Percentiles rank a stretch among this genome's conserved stretches.
Conservation (phyloP, 2,797 vertebrate species). For the Halcyon smyrnensis region DNA sequence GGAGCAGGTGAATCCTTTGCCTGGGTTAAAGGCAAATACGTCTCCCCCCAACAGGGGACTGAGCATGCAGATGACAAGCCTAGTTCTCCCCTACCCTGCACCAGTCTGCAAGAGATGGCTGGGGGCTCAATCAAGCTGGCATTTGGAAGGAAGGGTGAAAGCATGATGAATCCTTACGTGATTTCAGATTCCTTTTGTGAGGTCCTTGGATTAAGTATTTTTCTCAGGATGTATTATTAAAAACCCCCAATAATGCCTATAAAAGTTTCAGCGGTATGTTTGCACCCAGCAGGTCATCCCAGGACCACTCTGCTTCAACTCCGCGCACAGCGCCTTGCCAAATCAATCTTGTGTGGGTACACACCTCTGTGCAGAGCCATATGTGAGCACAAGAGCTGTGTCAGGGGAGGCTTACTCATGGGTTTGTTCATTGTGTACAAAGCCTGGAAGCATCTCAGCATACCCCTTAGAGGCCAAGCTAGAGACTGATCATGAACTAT, state of each 20-base stretch:
- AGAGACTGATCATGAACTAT: not conserved
- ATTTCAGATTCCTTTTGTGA: not conserved
- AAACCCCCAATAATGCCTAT: not conserved
- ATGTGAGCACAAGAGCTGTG: not conserved
- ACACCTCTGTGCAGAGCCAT: fast-evolving
- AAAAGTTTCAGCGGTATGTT: not conserved
- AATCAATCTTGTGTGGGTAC: fast-evolving
- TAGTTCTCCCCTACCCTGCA: not conserved
- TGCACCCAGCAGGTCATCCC: not conserved
- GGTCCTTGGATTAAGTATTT: not conserved
- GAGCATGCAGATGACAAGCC: not conserved
- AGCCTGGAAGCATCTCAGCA: not conserved
- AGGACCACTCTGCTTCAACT: not conserved
- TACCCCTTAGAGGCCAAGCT: not conserved
- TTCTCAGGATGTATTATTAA: not conserved
- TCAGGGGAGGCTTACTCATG: not conserved
- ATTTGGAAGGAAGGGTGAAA: not conserved
- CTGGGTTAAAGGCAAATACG: not conserved
- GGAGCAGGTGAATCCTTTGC: constrained; percentile 35
- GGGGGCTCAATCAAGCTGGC: not conserved
- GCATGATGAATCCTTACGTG: not conserved
- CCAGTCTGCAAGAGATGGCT: not conserved
- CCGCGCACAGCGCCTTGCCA: fast-evolving
- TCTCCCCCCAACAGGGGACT: not conserved
- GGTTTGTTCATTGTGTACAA: not conserved